A percentile compares a stretch with the other conserved stretches of the same genome.
These are phyloP conservation scores for Ammospiza nelsoni DNA, from an alignment of 2,113 vertebrate genomes.

Conservation along the genomic window DNA sequence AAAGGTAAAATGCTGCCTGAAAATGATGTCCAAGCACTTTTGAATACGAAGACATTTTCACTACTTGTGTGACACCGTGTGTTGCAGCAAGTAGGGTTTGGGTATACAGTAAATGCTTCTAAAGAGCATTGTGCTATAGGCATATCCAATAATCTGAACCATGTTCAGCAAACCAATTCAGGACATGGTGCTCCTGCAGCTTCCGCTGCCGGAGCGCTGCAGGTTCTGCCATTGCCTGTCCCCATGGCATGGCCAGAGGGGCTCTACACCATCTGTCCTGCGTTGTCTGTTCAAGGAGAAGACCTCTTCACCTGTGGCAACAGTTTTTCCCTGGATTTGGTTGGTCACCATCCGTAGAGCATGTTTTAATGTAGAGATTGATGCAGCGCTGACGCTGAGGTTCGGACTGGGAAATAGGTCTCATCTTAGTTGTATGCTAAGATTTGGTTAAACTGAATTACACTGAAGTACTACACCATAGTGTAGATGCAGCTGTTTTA, in stretches of 20 bases:
- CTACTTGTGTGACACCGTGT: constrained; percentile 91
- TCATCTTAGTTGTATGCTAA: constrained; percentile 35
- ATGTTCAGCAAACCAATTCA: constrained; percentile 95
- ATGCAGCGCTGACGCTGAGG: constrained; percentile 38
- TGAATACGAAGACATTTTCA: constrained; percentile 89
- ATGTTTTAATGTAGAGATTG: constrained; percentile 16
- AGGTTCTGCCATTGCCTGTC: background rate
- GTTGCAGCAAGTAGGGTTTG: constrained; percentile 84
- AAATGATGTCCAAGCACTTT: constrained; percentile 84
- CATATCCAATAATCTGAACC: constrained; percentile 98
- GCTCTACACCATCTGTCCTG: background rate
- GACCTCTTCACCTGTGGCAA: constrained; percentile 31
- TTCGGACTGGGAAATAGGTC: constrained; percentile 27
- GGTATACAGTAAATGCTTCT: constrained; percentile 97
- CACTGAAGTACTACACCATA: constrained; percentile 56
- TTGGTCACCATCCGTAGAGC: constrained; percentile 28
- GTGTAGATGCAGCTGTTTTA: constrained; percentile 52
- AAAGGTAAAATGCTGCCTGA: constrained; percentile 89
- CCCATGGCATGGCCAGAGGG: background rate
- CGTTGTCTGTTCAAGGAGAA: background rate
- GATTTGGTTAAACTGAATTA: constrained; percentile 35
- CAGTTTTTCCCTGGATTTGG: constrained; percentile 43
- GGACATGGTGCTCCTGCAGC: constrained; percentile 76
- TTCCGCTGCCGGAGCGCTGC: constrained; percentile 42
- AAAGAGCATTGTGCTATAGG: constrained; percentile 93